Evolutionary conservation across 1,140 invertebrate species (phyloP).

Genomic region (Bombus pyrosoma): DNA sequence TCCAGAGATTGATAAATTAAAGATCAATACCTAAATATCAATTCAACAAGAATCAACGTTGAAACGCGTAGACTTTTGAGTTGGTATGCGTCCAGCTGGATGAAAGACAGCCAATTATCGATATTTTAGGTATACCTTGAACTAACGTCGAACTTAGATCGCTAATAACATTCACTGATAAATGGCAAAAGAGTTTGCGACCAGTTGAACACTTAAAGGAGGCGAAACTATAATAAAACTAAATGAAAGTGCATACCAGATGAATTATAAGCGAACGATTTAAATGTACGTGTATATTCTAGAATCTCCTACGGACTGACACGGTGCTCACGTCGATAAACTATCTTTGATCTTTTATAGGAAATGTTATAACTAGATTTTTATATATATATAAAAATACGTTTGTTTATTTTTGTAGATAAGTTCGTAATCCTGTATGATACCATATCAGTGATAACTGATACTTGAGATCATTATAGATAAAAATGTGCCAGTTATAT

Average conservation of each 20-base stretch:
- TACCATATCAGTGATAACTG: background rate
- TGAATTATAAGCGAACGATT: background rate
- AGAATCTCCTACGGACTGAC: background rate
- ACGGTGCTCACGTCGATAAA: too few species aligned
- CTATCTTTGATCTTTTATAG: background rate
- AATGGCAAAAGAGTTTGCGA: background rate
- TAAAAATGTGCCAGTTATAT: background rate
- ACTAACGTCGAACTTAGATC: background rate
- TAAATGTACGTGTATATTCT: background rate
- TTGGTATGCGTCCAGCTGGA: background rate
- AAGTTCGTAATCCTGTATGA: accelerated
- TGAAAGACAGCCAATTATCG: background rate
- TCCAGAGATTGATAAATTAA: background rate
- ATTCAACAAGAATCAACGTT: background rate
- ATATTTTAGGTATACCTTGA: slow-evolving; percentile 10
- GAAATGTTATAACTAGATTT: background rate
- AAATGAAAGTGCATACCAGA: background rate
- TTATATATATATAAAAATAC: background rate
- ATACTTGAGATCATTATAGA: background rate
- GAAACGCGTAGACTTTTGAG: too few species aligned
- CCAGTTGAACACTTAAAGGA: too few species aligned
- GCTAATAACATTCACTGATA: background rate
- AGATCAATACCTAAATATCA: background rate
- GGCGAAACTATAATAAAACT: background rate
- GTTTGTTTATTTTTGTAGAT: accelerated